Evolutionary conservation across 2,888 invertebrate species (phyloP).

Genomic region (Stenolophus ochropezus): DNA sequence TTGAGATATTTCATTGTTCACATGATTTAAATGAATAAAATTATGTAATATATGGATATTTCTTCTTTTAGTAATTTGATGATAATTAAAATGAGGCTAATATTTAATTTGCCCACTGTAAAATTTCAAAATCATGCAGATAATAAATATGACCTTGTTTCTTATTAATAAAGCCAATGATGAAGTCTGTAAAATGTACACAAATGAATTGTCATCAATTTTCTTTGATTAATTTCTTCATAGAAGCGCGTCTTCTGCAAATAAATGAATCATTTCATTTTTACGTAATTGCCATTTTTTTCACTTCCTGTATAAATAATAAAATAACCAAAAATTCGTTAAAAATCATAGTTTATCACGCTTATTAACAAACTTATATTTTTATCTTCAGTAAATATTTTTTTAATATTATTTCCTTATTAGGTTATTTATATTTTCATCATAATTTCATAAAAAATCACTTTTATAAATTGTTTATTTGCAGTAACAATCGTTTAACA

Average conservation of each 20-base stretch:
- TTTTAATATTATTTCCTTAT: no score
- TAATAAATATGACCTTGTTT: constrained; percentile 57
- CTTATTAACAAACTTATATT: neutral
- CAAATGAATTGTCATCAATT: constrained; percentile 56
- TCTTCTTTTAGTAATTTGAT: constrained; percentile 15
- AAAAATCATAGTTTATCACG: neutral
- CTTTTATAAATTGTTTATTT: no score
- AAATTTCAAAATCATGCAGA: constrained; percentile 53
- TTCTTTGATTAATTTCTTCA: constrained; percentile 48
- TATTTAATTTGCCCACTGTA: constrained; percentile 43
- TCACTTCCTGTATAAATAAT: constrained; percentile 3
- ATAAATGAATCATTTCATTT: constrained; percentile 43
- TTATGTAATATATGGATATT: neutral
- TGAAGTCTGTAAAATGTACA: constrained; percentile 40
- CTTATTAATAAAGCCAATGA: constrained; percentile 49
- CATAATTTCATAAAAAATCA: no score
- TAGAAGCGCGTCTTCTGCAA: constrained; percentile 43
- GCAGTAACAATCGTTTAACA: no score
- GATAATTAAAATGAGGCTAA: constrained; percentile 46
- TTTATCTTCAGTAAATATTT: neutral
- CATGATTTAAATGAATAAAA: neutral
- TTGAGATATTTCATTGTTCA: neutral
- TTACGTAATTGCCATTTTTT: constrained; percentile 37
- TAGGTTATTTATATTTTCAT: no score
- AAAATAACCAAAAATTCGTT: constrained; percentile 7